Base-by-base conservation (phyloP, 2,797 vertebrate genomes). In the Mus spretus region DNA sequence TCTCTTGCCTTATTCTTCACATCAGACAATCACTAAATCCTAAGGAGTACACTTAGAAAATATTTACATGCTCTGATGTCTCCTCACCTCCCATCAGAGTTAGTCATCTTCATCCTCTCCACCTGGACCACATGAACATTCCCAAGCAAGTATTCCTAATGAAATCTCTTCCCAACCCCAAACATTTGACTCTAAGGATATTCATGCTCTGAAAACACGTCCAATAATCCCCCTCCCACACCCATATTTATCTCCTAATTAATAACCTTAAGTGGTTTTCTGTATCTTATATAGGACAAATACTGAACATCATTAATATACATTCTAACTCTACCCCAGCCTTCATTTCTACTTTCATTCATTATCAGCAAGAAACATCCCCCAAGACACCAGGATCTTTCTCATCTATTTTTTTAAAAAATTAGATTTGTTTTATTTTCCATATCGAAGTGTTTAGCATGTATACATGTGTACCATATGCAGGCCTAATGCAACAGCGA, bases 181-280 rank as follows among this genome's bases (percentile, higher is more conserved):
- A 74, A 88, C 10, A 67, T 79, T 87, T 85, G 79, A 6, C 5
- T 19, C 17, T 28, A 95, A 92, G 63, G 74, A 20, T 22, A 13
- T 53, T 89, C 44, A 59, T 57, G 20, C 88, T 82, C 61, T 95
- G 44, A 91, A 94, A n/a, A 78, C 44, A n/a, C 15, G 22, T 20
- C 6, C 40, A 53, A 31, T 31, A 15, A 34, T 14, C 3, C 20
- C 3, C 15, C 22, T 13, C 3, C 7, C 63, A 31, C 28, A 14
- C 17, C 47, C 28, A 53, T 19, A 50, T 7, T 93, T 26, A 80
- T 28, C 40, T 34, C 34, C 10, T 31, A 53, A 13, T 74, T 78
- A 79, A 78, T 81, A 81, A 77, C 37, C 17, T 70, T 91, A 94
- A 88, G 40, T 77, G 17, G 15, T 50, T 95, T 82, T 47, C 12